These are phyloP conservation scores for Trachelus troglodyta DNA, from an alignment of 2,888 invertebrate species.

Conservation along the genomic window DNA sequence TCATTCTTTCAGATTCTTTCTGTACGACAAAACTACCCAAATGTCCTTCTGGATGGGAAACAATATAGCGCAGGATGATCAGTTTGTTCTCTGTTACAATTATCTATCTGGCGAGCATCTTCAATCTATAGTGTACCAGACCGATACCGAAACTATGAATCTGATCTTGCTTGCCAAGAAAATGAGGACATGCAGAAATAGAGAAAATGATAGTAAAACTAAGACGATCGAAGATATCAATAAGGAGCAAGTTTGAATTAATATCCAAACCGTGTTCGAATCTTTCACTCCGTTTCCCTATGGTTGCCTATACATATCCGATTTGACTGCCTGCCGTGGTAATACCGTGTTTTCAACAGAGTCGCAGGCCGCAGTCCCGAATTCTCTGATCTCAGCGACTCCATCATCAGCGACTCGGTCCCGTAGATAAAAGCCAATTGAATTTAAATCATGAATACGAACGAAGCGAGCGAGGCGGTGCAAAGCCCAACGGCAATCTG, in stretches of 20 bases:
- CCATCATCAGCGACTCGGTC: conserved; percentile 52
- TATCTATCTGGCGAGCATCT: neutral
- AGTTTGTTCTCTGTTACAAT: neutral
- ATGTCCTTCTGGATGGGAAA: neutral
- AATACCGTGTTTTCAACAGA: neutral
- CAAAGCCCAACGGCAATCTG: conserved; percentile 63
- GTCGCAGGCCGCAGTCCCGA: conserved; percentile 21
- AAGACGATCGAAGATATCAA: neutral
- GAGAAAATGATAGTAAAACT: neutral
- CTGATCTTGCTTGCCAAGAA: neutral
- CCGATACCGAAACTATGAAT: neutral
- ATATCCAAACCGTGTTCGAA: neutral
- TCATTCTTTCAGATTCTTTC: neutral
- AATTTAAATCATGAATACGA: conserved; percentile 66
- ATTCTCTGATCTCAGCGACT: conserved; percentile 55
- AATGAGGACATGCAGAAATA: neutral
- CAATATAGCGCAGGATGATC: neutral
- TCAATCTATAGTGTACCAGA: neutral
- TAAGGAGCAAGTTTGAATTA: neutral
- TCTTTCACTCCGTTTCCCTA: neutral
- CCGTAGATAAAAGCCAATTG: conserved; percentile 65
- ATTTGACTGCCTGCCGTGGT: neutral
- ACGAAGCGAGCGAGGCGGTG: conserved; percentile 56
- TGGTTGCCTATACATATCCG: neutral
- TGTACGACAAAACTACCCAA: neutral